Evolutionary conservation across 1,140 invertebrate species (phyloP), one percentile per base, ranked within the genome.

Genomic region (Metaphire vulgaris): DNA sequence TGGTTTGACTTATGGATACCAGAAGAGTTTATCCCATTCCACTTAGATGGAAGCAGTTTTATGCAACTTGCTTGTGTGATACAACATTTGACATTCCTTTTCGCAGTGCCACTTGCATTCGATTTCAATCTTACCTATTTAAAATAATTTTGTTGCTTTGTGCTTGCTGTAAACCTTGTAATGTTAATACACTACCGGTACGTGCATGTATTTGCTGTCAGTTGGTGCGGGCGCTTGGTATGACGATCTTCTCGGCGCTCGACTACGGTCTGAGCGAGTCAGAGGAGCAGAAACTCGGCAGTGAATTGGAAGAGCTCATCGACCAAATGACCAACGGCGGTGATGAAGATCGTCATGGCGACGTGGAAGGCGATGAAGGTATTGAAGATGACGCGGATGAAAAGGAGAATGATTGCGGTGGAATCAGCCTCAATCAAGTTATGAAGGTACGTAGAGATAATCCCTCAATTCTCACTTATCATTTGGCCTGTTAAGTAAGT

Each of bases 211-310:
- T 79, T 81, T 79, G 78, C 56, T 89, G 90, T 1, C 88, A 95
- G 92, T 86, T 95, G 79, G 89, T 95, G 76, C 89, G 90, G 76
- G 91, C 91, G 77, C 83, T 97, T 81, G 95, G 93, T 2, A 85
- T 92, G 76, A 89, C 93, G 75, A 90, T 97, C 75, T 97, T 92
- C 86, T 89, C 90, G 77, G 93, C 94, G n/a, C 87, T 97, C 81
- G 94, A 96, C 85, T 95, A 91, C 87, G 92, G 92, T 78, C 86
- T 94, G 82, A 88, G 89, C 69, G 91, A 91, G 79, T 91, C 92
- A 76, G 93, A 96, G 85, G 94, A 97, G 87, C 89, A 91, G 76
- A 89, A 91, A 79, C 90, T 97, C 76, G 93, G 92, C 79, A 89
- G 91, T 16, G 92, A 94, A 80, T 88, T 97, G 68, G 93, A 95